phyloP scores from a whole-genome alignment of 2,113 vertebrate genomes.

The Poeciliopsis prolifica region DNA sequence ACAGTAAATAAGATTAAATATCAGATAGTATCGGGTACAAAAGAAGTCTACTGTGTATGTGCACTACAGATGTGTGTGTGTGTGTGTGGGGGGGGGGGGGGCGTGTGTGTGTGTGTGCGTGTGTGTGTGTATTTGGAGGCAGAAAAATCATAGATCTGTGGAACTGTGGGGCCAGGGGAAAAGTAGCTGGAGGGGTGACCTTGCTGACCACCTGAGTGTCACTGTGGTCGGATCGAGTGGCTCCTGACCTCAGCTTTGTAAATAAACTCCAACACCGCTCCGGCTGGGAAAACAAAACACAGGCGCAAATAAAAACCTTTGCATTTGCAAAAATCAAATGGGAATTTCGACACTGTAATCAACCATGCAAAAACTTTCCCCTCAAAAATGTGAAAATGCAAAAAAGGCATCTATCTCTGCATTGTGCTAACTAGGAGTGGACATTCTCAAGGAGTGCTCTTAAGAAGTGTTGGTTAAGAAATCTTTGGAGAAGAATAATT shows the following conservation, averaged over 20 bases:
- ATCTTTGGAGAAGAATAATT: background rate
- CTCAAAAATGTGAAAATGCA: background rate
- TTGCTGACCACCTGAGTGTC: conserved; percentile 70
- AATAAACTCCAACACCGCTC: conserved; percentile 48
- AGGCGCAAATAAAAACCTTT: conserved; percentile 6
- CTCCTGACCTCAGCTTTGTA: conserved; percentile 73
- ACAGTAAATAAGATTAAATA: conserved; percentile 19
- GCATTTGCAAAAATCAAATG: conserved; percentile 48
- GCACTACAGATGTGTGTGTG: conserved; percentile 33
- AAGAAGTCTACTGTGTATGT: conserved; percentile 16
- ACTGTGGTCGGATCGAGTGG: conserved; percentile 61
- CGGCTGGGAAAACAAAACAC: conserved; percentile 14
- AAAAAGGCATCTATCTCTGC: background rate
- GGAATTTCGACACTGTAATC: background rate
- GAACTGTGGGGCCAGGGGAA: conserved; percentile 20
- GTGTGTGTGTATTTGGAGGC: too few relatives aligned
- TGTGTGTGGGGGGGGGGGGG: too few relatives aligned
- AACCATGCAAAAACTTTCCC: conserved; percentile 1
- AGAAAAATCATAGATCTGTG: conserved; percentile 11
- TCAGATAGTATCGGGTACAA: conserved; percentile 16
- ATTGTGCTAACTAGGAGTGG: conserved; percentile 7
- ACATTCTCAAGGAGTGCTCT: background rate
- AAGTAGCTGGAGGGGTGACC: conserved; percentile 48
- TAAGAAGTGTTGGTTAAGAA: background rate
- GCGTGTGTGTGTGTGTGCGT: conserved; percentile 15